Base-by-base conservation (phyloP, 2,113 vertebrate genomes). In the Elachura formosa region DNA sequence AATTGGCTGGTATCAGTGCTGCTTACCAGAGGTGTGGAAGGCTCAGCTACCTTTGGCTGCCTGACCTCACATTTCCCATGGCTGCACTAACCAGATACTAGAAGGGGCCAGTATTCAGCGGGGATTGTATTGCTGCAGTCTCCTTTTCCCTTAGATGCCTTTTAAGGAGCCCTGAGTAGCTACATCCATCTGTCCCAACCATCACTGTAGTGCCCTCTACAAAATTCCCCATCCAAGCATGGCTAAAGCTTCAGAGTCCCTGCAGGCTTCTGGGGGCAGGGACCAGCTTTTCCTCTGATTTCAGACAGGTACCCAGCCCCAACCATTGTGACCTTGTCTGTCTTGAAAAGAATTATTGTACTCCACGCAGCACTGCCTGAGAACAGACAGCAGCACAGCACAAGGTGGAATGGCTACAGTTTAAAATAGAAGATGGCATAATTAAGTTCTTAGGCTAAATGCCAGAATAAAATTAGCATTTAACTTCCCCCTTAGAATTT, bases 351-450 rank as follows among this genome's bases (percentile, higher is more conserved):
- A 79, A 43, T 93, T 55, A 6, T 16, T 68, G 75, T 40, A 64
- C 36, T 94, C 62, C 84, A 40, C 2, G 2, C 49, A 63, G 21
- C 24, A 4, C n/a, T 69, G 46, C 54, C 48, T 73, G 46, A 58
- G 78, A 52, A 33, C 1, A 18, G 34, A 69, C 6, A 0, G 81
- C 62, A 62, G 62, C 66, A 36, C 54, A 66, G 62, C 81, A 36
- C 82, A 90, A 92, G 67, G 93, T 93, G 92, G 68, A 78, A 75
- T 61, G 66, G 59, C 72, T 81, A 6, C 75, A 41, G 85, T 96
- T 91, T 95, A 90, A 93, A 96, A 92, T 78, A 95, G 95, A 93
- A 92, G 87, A 64, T 88, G 93, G 93, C 90, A 96, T 87, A 87
- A 90, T 91, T 72, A 94, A 95, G 79, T 93, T 96, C 93, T 95